Percentiles rank a stretch among this genome's conserved stretches.
Evolutionary conservation across 2,888 invertebrate species (phyloP).

Genomic region (Drosophila limbata): DNA sequence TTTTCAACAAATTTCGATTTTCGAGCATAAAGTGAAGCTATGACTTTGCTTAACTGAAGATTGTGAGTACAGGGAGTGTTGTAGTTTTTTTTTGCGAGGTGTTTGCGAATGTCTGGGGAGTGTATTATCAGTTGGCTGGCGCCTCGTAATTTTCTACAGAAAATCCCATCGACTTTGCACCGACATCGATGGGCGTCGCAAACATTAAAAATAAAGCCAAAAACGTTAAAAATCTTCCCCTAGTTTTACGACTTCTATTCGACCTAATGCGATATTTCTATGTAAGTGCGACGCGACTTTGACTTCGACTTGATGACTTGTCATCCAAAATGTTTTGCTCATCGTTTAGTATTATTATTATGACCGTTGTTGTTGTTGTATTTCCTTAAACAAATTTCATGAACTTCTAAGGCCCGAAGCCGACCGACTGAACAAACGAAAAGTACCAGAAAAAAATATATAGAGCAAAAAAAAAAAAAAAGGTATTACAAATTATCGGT

Average conservation of each 20-base stretch:
- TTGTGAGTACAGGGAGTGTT: background rate
- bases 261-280: conserved; percentile 31
- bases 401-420: conserved; percentile 49
- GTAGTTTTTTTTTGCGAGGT: background rate
- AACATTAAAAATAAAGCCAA: background rate
- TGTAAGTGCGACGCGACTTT: conserved; percentile 39
- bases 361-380: conserved; percentile 12
- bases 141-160: conserved; percentile 33
- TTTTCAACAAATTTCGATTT: background rate
- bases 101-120: background rate
- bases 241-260: conserved; percentile 20
- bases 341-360: conserved; percentile 18
- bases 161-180: conserved; percentile 30
- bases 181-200: conserved; percentile 20
- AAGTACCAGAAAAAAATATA: conserved; percentile 11
- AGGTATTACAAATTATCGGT: conserved; percentile 59
- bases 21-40: background rate
- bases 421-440: conserved; percentile 43
- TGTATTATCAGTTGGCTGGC: conserved; percentile 38
- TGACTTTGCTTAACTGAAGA: background rate
- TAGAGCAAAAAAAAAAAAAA: conserved; percentile 19
- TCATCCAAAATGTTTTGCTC: conserved; percentile 36
- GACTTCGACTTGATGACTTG: conserved; percentile 32
- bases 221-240: conserved; percentile 34
- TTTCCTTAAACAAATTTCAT: conserved; percentile 42